Evolutionary conservation across 2,888 invertebrate species (phyloP), one percentile per base, ranked within the genome.

Genomic region (Agriotes lineatus): DNA sequence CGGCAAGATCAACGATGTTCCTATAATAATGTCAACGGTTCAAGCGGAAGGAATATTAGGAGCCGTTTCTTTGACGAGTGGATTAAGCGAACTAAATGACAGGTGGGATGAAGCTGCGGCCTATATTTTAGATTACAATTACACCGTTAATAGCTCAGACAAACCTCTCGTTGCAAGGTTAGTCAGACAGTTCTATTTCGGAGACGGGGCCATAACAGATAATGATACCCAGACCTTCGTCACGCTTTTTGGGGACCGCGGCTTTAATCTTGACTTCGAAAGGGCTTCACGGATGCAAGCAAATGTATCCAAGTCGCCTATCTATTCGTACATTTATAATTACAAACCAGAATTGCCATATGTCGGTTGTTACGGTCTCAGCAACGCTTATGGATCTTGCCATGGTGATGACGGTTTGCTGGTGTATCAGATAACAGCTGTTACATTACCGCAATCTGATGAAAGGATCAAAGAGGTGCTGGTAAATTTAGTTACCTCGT

Each of bases 21-120:
- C 94, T 0, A 90, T 93, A 86, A 86, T 94, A 60, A 86, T 89
- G 0, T 89, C 90, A 1, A 87, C 90, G 44, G 89, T 90, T 0
- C 87, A 88, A 12, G 89, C 91, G 56, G 94, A 94, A 82, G 94
- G 94, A 63, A 84, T 92, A 12, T 93, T 91, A 75, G 92, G 92
- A 22, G 90, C 35, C 35, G n/a, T 54, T 35, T 61, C 6, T 48
- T 66, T n/a, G 57, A 69, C 18, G 22, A 63, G n/a, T 37, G 71
- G 42, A 30, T 56, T 16, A 86, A 88, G 33, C n/a, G n/a, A n/a
- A 77, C 90, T 50, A 88, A 90, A 50, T 77, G 85, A 0, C 85
- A 87, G 25, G n/a, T 92, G 90, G 87, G 85, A 87, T n/a, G 82
- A 87, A 18, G 81, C 90, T 10, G 89, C 89, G 0, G 88, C 90